Evolutionary conservation across 1,140 invertebrate genomes (phyloP).

Genomic region (Rhagoletis zephyria): DNA sequence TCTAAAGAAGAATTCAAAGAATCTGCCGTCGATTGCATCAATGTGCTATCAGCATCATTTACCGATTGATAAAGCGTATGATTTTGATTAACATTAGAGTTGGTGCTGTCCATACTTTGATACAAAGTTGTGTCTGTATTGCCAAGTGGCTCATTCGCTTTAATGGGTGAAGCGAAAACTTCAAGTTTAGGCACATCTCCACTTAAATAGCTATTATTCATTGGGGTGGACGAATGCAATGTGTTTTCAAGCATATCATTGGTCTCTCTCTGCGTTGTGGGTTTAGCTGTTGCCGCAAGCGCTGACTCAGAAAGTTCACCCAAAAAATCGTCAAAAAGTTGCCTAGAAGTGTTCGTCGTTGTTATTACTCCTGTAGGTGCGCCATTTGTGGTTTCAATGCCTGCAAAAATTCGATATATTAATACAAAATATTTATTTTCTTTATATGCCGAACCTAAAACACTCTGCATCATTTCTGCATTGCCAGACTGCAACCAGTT

Average conservation of each 20-base stretch:
- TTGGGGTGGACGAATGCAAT: constrained; percentile 62
- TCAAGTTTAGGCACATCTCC: constrained; percentile 30
- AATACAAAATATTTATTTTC: constrained; percentile 54
- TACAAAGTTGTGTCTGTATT: constrained; percentile 60
- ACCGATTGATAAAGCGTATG: constrained; percentile 43
- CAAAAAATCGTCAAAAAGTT: constrained; percentile 52
- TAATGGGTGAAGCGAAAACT: not conserved
- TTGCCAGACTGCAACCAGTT: constrained; percentile 77
- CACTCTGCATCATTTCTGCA: constrained; percentile 75
- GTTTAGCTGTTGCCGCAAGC: not conserved
- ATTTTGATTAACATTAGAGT: constrained; percentile 21
- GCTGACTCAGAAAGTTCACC: constrained; percentile 59
- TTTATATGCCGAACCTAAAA: constrained; percentile 73
- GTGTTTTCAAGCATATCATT: constrained; percentile 15
- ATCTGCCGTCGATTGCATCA: constrained; percentile 10
- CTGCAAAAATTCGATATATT: not conserved
- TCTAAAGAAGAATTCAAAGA: constrained; percentile 23
- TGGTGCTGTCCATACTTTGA: constrained; percentile 57
- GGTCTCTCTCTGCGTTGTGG: not conserved
- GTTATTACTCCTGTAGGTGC: not conserved
- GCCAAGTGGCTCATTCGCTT: not conserved
- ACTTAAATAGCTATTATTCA: constrained; percentile 35
- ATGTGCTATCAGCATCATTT: constrained; percentile 24
- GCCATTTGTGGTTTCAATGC: not conserved
- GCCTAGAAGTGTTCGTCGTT: not conserved